Percentiles rank a stretch among this genome's conserved stretches.
Evolutionary conservation across 2,113 vertebrate species (phyloP).

Genomic region (Hippocampus barbouri): DNA sequence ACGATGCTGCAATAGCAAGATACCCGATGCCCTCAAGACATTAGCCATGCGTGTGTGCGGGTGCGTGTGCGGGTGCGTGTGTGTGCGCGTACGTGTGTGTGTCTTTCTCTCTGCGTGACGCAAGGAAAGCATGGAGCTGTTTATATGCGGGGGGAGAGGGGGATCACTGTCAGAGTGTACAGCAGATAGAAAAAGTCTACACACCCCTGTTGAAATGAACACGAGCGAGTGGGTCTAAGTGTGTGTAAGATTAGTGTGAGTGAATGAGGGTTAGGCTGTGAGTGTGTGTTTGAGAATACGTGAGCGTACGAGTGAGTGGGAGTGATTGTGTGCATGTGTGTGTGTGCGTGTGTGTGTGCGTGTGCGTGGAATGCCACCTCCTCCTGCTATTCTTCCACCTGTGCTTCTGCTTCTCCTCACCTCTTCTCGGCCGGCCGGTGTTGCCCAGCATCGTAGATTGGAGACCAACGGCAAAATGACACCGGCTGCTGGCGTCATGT

Average conservation of each 20-base stretch:
- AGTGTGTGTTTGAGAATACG: neutral
- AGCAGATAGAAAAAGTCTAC: neutral
- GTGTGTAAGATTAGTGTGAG: neutral
- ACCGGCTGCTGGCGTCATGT: constrained; percentile 55
- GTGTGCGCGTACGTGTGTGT: constrained; percentile 3
- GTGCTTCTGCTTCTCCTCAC: constrained; percentile 34
- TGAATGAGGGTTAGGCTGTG: constrained; percentile 5
- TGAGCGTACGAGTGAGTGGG: neutral
- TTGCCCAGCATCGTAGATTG: constrained; percentile 16
- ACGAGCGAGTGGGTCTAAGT: constrained; percentile 11
- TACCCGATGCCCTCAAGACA: constrained; percentile 46
- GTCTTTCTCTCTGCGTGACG: neutral
- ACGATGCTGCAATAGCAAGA: constrained; percentile 47
- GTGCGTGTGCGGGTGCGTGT: neutral
- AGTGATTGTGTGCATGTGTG: neutral
- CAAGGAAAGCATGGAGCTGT: neutral
- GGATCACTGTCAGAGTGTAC: no score
- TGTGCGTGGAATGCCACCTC: neutral
- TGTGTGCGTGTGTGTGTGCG: neutral
- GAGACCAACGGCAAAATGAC: constrained; percentile 68
- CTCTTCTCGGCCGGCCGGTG: constrained; percentile 14
- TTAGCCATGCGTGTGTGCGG: constrained; percentile 17
- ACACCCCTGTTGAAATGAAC: neutral
- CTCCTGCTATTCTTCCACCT: constrained; percentile 34
- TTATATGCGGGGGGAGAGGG: no score